Evolutionary conservation across 2,113 vertebrate species (phyloP), one percentile per base, ranked within the genome.

Genomic region (Albula glossodonta): DNA sequence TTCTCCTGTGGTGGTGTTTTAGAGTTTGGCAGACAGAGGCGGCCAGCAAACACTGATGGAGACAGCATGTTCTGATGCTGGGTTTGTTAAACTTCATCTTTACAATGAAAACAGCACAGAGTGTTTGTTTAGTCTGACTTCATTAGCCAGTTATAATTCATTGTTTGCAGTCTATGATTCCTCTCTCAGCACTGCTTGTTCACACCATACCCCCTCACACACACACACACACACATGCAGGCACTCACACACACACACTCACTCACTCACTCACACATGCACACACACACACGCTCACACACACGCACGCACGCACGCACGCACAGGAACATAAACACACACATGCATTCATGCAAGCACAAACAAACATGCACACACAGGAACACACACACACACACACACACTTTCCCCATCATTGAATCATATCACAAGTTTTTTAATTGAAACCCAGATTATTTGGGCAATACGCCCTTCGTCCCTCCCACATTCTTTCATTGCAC

Each of bases 251-350:
- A 57, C 91, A 82, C 31, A 63, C 31, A 41, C 31, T 1, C 31
- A 41, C 31, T 1, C 31, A 41, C 31, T 41, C 31, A 41, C 31
- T 1, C 31, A 41, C 31, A 1, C 31, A 41, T 1, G 1, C 31
- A 41, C 31, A 41, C 31, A 41, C 31, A 41, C 31, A 41, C 31
- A 41, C 1, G 31, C 31, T 1, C 31, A 41, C 31, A 41, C 31
- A 41, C 31, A 41, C 31, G 1, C 31, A 41, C 53, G 0, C 53
- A 56, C 12, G 2, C 53, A 56, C 53, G n/a, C 51, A 51, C 12
- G 79, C 84, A 87, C 77, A 66, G 83, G 56, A 19, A 70, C 53
- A 19, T 78, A 70, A 79, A 79, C 74, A 57, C 91, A 82, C 31
- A 63, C 79, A 87, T 41, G 31, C 31, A 41, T 41, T 41, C 31